These are phyloP conservation scores for Cephalopholis sonnerati DNA, from an alignment of 2,113 vertebrate species.

Conservation along the genomic window DNA sequence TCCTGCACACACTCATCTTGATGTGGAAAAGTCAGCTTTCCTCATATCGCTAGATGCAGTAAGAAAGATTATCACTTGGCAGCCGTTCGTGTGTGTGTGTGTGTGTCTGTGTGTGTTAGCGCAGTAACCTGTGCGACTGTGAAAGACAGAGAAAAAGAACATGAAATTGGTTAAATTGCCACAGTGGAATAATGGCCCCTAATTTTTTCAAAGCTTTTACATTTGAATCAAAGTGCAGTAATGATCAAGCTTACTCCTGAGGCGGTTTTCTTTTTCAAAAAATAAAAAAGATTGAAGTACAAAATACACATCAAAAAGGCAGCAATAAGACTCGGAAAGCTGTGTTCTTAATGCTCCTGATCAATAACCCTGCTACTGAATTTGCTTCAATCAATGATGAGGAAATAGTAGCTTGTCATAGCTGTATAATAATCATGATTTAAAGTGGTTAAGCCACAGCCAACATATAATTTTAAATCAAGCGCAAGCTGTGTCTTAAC, in stretches of 20 bases:
- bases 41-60: slow-evolving; percentile 73
- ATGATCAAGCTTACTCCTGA: background rate
- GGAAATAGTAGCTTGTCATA: too few species aligned
- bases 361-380: background rate
- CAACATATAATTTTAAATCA: too few species aligned
- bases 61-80: slow-evolving; percentile 62
- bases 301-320: background rate
- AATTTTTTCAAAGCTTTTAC: slow-evolving; percentile 17
- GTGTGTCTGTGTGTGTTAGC: slow-evolving; percentile 18
- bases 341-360: background rate
- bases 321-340: background rate
- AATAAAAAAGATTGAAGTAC: background rate
- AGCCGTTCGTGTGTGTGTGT: background rate
- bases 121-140: slow-evolving; percentile 28
- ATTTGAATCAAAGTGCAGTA: slow-evolving; percentile 22
- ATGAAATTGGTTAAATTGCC: slow-evolving; percentile 34
- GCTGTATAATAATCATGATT: too few species aligned
- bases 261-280: background rate
- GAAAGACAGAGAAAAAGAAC: slow-evolving; percentile 13
- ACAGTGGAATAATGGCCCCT: background rate
- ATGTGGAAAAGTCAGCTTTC: slow-evolving; percentile 77
- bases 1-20: slow-evolving; percentile 58
- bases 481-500: too few species aligned
- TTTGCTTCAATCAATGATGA: background rate
- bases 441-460: too few species aligned